Percentiles rank a stretch among this genome's conserved stretches.
These are phyloP conservation scores for Ascidia mentula DNA, from an alignment of 23 tunicate genomes.

Conservation along the genomic window DNA sequence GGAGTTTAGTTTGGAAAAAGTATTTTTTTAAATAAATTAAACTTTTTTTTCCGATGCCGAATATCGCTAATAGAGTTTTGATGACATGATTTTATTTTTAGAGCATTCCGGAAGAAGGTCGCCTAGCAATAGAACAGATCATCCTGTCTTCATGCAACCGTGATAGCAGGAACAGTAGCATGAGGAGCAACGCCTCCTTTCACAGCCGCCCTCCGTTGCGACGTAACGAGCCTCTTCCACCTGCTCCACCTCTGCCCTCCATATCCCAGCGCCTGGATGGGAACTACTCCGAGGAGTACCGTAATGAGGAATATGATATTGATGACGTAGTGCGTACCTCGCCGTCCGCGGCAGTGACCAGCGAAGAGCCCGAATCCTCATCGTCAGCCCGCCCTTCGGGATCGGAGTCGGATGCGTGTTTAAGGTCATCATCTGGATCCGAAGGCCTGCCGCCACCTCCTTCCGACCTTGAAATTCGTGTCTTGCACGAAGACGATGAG, in stretches of 20 bases:
- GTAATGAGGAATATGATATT: background rate
- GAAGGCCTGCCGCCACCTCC: constrained; percentile 54
- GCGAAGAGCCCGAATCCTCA: constrained; percentile 28
- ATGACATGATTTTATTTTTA: background rate
- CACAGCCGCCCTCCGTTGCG: constrained; percentile 18
- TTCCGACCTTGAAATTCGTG: constrained; percentile 36
- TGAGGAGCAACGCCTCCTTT: constrained; percentile 36
- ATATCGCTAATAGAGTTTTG: background rate
- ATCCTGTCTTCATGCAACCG: background rate
- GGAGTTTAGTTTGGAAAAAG: too few relatives aligned
- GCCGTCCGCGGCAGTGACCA: constrained; percentile 6
- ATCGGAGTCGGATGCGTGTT: constrained; percentile 34
- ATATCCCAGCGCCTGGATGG: background rate
- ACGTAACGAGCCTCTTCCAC: constrained; percentile 13
- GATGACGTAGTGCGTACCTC: background rate
- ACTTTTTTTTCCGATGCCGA: too few relatives aligned
- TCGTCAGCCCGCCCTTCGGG: constrained; percentile 29
- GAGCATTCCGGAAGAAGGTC: constrained; percentile 1
- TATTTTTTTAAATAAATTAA: too few relatives aligned
- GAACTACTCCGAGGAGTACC: background rate
- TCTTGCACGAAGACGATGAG: constrained; percentile 28
- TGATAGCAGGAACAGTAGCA: constrained; percentile 47
- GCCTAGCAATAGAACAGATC: background rate
- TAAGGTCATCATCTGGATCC: constrained; percentile 28
- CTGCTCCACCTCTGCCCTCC: constrained; percentile 13